Evolutionary conservation across 1,140 invertebrate species (phyloP).

Genomic region (Euglossa dilemma): DNA sequence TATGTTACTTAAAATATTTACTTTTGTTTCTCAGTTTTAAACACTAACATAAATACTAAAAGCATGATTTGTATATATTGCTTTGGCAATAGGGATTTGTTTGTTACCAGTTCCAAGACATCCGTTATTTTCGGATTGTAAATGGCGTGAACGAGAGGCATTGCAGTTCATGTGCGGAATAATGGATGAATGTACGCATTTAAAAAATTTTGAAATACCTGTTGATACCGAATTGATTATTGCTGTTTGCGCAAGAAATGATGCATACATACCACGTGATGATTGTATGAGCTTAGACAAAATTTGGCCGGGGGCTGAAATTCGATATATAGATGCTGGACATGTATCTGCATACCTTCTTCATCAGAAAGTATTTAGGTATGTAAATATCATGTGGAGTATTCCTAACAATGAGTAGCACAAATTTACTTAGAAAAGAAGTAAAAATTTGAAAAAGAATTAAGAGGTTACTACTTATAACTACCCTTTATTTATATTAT

Average conservation of each 20-base stretch:
- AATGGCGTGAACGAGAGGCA: slow-evolving; percentile 87
- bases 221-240: slow-evolving; percentile 94
- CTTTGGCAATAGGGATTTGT: slow-evolving; percentile 72
- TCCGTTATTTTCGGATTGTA: slow-evolving; percentile 71
- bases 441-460: too few species aligned
- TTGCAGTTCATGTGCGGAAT: slow-evolving; percentile 98
- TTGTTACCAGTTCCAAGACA: slow-evolving; percentile 75
- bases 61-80: slow-evolving; percentile 37
- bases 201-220: slow-evolving; percentile 94
- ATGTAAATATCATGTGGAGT: slow-evolving; percentile 48
- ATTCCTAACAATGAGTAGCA: background rate
- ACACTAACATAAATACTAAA: background rate
- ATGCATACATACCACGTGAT: slow-evolving; percentile 96
- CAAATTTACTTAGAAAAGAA: background rate
- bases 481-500: background rate
- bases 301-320: slow-evolving; percentile 95
- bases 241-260: slow-evolving; percentile 92
- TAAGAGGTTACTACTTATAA: too few species aligned
- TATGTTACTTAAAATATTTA: background rate
- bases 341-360: slow-evolving; percentile 95
- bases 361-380: slow-evolving; percentile 94
- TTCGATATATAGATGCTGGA: slow-evolving; percentile 93
- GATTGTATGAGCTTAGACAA: slow-evolving; percentile 91
- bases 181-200: slow-evolving; percentile 99
- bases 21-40: slow-evolving; percentile 11